Percentiles rank a stretch among this genome's conserved stretches.
phyloP scores from a whole-genome alignment of 1,140 invertebrate genomes.

The Brachionus plicatilis region DNA sequence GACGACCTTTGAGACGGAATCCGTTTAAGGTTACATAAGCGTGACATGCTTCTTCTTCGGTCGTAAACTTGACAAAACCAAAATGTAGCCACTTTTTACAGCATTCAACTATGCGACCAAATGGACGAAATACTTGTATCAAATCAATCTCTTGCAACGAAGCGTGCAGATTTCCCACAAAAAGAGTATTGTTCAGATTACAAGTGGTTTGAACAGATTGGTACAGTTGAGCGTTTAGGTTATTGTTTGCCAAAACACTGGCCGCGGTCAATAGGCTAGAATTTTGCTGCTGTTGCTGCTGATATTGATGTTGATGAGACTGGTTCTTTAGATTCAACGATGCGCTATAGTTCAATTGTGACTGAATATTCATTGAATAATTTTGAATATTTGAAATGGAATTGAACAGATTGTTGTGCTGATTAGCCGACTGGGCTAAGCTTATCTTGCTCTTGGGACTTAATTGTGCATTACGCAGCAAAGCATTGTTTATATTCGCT shows the following conservation, averaged over 20 bases:
- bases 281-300: conserved; percentile 26
- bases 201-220: conserved; percentile 19
- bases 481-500: conserved; percentile 29
- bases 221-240: not conserved
- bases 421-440: not conserved
- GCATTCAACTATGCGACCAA: conserved; percentile 40
- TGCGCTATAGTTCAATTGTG: not conserved
- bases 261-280: not conserved
- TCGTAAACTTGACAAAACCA: conserved; percentile 39
- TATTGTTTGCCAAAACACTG: not conserved
- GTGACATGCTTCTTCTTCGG: conserved; percentile 38
- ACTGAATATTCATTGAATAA: conserved; percentile 14
- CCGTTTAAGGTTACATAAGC: conserved; percentile 27
- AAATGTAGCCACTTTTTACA: conserved; percentile 39
- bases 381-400: conserved; percentile 13
- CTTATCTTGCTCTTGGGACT: conserved; percentile 22
- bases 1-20: conserved; percentile 21
- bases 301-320: not conserved
- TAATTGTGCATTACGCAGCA: not conserved
- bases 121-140: conserved; percentile 25
- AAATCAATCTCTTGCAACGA: conserved; percentile 25
- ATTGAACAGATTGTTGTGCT: not conserved
- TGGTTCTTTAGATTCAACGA: not conserved
- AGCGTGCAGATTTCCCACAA: conserved; percentile 37
- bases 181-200: conserved; percentile 36